Percentiles rank a stretch among this genome's conserved stretches.
Evolutionary conservation across 1,140 invertebrate genomes (phyloP).

Genomic region (Pentalonia nigronervosa): DNA sequence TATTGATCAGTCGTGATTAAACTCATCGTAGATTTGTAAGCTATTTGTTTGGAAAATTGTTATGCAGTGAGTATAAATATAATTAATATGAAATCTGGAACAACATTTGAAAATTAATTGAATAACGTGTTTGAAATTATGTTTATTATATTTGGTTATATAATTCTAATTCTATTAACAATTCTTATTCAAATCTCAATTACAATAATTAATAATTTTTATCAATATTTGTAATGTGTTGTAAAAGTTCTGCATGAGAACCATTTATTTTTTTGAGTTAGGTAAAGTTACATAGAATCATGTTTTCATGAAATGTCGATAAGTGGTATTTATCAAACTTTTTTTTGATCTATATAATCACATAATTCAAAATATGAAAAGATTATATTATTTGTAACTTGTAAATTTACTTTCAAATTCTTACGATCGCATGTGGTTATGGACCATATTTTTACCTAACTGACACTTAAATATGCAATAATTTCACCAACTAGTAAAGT

Average conservation of each 20-base stretch:
- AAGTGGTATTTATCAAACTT: not conserved
- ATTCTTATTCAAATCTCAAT: not conserved
- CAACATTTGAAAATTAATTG: too few species aligned
- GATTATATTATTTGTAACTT: not conserved
- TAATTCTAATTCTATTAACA: not conserved
- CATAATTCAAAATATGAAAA: not conserved
- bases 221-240: not conserved
- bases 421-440: not conserved
- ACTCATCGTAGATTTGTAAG: not conserved
- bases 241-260: not conserved
- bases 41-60: not conserved
- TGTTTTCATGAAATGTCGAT: not conserved
- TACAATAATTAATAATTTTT: not conserved
- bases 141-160: not conserved
- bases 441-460: not conserved
- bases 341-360: too few species aligned
- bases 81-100: not conserved
- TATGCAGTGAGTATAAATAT: not conserved
- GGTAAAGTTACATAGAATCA: not conserved
- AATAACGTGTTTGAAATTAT: not conserved
- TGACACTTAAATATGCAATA: not conserved
- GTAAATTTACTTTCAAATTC: not conserved
- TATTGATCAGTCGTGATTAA: not conserved
- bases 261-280: not conserved
- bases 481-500: not conserved